Evolutionary conservation across 2,113 vertebrate genomes (phyloP), one percentile per base, ranked within the genome.

Genomic region (Neotoma lepida): DNA sequence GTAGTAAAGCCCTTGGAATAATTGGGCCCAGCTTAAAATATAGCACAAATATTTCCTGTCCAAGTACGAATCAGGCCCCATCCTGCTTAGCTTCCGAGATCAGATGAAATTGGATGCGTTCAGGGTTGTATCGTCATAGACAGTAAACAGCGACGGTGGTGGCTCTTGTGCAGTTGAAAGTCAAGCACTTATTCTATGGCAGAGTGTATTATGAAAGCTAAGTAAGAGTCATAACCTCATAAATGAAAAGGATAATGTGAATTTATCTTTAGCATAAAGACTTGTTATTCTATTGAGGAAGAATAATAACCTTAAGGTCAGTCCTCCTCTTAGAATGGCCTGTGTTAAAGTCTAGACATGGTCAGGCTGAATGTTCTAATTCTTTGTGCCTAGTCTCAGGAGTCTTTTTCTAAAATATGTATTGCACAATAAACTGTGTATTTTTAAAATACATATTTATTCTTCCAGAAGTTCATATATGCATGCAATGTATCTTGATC

Each of bases 301-400:
- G 10, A 8, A 7, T 46, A 85, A 92, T 80, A 86, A 89, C 14
- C 4, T 78, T 73, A 95, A 78, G 5, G 7, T 90, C 26, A 74
- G 14, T 76, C 7, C 17, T 88, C 8, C 4, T 3, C 44, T 14
- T 66, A 33, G 14, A 28, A 91, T 88, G 49, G 0, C 56, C 17
- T 91, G 30, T 17, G 54, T 44, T 92, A 88, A 95, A 66, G 10
- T 35, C 18, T 24, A 70, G 26, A 80, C 10, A 56, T 2, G 78
- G 58, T 95, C 18, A 87, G 68, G 26, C 71, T 28, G 41, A 76
- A 70, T 92, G 26, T 85, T 93, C 7, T 71, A 86, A 80, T 88
- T 76, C 24, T 84, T 39, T 96, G 54, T 85, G 56, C 51, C 61
- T 96, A 90, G 80, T 91, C 17, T 90, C 20, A 70, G 51, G 70